phyloP scores from a whole-genome alignment of 2,797 vertebrate species.

The Neosalanx taihuensis region DNA sequence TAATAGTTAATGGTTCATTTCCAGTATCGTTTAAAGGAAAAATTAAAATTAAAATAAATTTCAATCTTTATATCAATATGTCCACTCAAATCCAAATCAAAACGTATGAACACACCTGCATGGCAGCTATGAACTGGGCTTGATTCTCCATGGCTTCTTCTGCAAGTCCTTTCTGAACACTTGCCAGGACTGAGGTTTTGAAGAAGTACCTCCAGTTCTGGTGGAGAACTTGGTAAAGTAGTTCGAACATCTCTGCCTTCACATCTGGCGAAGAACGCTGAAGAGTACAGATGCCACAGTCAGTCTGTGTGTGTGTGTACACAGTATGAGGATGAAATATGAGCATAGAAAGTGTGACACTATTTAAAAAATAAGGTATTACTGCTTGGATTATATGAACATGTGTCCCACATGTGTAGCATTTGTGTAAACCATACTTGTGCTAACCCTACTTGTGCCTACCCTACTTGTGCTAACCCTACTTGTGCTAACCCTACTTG shows the following conservation, averaged over 20 bases:
- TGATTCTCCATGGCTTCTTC: slow-evolving; percentile 97
- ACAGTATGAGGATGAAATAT: not conserved
- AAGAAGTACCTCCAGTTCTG: slow-evolving; percentile 99
- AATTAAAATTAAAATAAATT: not conserved
- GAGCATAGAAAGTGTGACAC: not conserved
- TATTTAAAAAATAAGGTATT: not conserved
- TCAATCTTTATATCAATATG: not conserved
- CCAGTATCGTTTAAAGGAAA: not conserved
- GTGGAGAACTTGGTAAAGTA: slow-evolving; percentile 93
- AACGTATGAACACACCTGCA: slow-evolving; percentile 82
- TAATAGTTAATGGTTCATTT: not conserved
- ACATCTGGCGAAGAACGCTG: slow-evolving; percentile 94
- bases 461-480: too few relatives aligned
- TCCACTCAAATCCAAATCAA: not conserved
- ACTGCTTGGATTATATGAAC: not conserved
- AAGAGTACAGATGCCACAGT: slow-evolving; percentile 11
- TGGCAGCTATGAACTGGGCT: slow-evolving; percentile 92
- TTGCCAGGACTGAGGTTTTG: slow-evolving; percentile 89
- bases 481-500: too few relatives aligned
- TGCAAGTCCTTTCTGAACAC: slow-evolving; percentile 81
- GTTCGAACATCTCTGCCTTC: slow-evolving; percentile 93
- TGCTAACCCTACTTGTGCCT: too few relatives aligned
- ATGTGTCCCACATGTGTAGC: too few relatives aligned
- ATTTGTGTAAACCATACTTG: too few relatives aligned
- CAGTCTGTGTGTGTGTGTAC: too few relatives aligned